Percentiles rank a stretch among this genome's conserved stretches.
These are phyloP conservation scores for Melanotaenia boesemani DNA, from an alignment of 2,797 vertebrate genomes.

Conservation along the genomic window DNA sequence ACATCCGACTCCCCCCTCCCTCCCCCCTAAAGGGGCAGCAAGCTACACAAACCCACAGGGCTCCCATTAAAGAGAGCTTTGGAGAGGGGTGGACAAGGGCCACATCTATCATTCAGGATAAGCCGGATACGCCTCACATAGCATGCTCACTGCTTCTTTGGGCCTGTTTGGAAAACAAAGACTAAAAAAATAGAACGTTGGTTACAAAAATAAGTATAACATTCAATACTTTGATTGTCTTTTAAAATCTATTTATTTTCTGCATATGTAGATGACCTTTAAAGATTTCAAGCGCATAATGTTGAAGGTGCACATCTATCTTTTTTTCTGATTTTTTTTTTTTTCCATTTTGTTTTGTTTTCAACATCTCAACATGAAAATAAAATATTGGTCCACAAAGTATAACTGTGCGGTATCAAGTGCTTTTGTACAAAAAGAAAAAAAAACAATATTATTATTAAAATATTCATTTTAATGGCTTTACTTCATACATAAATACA, in stretches of 20 bases:
- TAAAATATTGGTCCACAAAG: conserved; percentile 97
- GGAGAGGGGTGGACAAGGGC: conserved; percentile 48
- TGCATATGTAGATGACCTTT: conserved; percentile 89
- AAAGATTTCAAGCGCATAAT: conserved; percentile 93
- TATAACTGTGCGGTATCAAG: conserved; percentile 99
- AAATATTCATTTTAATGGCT: conserved; percentile 99
- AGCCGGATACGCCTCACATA: conserved; percentile 72
- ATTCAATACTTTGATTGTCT: conserved; percentile 99
- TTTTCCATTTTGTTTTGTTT: conserved; percentile 73
- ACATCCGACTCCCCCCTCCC: conserved; percentile 29
- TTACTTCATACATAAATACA: conserved; percentile 99
- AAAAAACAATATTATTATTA: conserved; percentile 99
- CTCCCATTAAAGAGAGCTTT: conserved; percentile 55
- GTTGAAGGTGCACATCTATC: conserved; percentile 91
- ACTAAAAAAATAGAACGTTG: conserved; percentile 87
- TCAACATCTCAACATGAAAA: conserved; percentile 91
- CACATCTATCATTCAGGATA: conserved; percentile 67
- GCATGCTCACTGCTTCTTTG: conserved; percentile 84
- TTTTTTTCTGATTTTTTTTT: conserved; percentile 68
- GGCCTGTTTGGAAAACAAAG: conserved; percentile 81
- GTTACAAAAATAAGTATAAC: conserved; percentile 99
- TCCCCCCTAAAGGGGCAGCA: conserved; percentile 37
- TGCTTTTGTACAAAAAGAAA: conserved; percentile 99
- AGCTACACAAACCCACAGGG: conserved; percentile 58
- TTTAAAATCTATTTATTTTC: conserved; percentile 93